Evolutionary conservation across 2,113 vertebrate genomes (phyloP), one percentile per base, ranked within the genome.

Genomic region (Oncorhynchus gorbuscha): DNA sequence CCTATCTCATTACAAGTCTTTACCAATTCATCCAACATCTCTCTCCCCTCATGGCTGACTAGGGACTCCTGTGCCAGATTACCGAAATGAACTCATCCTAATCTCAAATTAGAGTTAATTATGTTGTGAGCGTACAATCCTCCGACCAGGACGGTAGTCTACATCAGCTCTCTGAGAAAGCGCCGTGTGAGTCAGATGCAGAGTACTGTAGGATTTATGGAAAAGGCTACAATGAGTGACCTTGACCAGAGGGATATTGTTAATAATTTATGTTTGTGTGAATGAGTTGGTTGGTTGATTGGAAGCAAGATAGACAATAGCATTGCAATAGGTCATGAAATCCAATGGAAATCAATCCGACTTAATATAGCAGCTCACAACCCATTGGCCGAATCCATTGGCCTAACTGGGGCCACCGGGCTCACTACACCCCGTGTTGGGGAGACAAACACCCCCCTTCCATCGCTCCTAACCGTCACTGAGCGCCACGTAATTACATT

Each of bases 401-500:
- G 77, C 35, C 71, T 24, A 58, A 79, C 82, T 71, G 35, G 35
- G 35, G 35, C 35, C 35, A 35, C 35, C 35, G 11, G 2, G 12
- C 80, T 70, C 13, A 81, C 79, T 78, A 73, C 76, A 86, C 51
- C 51, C 35, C 6, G 6, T 8, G 35, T 35, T 8, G 51, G 16
- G 59, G 35, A 35, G 35, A 35, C 35, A 35, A 35, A 35, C 35
- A 35, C 6, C 6, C 35, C 35, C 35, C 6, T 35, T 35, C 35
- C 5, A 35, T 35, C 35, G 7, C 35, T 8, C 35, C 6, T 35
- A 35, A 35, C 35, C 22, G 18, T 35, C 78, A 79, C 75, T 76
- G 86, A 84, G 76, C 55, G 86, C 87, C 82, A 89, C 89, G 89
- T 91, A 89, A 91, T 92, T 91, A 90, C 88, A 90, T 90, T 88